Evolutionary conservation across 2,797 vertebrate species (phyloP).

Genomic region (Manis javanica): DNA sequence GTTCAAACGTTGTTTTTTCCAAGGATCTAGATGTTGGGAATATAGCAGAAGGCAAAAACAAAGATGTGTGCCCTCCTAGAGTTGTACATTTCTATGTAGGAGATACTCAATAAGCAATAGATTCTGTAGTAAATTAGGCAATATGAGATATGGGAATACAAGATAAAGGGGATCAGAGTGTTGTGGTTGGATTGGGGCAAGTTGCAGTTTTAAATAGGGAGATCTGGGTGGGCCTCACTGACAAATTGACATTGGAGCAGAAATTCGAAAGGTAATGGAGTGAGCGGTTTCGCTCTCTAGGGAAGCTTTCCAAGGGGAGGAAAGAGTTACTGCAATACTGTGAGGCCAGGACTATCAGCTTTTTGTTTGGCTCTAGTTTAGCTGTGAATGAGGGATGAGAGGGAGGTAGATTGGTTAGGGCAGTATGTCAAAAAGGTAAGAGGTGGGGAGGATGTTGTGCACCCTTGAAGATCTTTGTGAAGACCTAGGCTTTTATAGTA

Average conservation of each 20-base stretch:
- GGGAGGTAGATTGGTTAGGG: background rate
- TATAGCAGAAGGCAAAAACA: background rate
- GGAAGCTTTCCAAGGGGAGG: background rate
- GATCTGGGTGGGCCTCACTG: background rate
- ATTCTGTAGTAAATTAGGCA: background rate
- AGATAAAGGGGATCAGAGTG: background rate
- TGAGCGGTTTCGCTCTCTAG: background rate
- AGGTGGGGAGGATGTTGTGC: background rate
- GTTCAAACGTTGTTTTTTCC: background rate
- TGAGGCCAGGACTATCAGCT: background rate
- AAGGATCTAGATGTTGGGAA: background rate
- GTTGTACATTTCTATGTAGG: background rate
- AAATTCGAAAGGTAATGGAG: background rate
- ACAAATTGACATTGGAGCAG: background rate
- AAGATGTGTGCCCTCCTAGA: background rate
- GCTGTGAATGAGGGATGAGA: background rate
- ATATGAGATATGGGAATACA: background rate
- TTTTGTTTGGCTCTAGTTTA: background rate
- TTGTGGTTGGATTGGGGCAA: background rate
- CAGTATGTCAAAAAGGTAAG: background rate
- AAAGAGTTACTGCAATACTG: background rate
- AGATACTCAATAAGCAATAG: background rate
- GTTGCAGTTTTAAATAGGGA: background rate
- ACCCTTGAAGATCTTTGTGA: background rate
- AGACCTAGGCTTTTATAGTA: background rate